phyloP scores from a whole-genome alignment of 2,888 invertebrate genomes.

The Syrphus vitripennis region DNA sequence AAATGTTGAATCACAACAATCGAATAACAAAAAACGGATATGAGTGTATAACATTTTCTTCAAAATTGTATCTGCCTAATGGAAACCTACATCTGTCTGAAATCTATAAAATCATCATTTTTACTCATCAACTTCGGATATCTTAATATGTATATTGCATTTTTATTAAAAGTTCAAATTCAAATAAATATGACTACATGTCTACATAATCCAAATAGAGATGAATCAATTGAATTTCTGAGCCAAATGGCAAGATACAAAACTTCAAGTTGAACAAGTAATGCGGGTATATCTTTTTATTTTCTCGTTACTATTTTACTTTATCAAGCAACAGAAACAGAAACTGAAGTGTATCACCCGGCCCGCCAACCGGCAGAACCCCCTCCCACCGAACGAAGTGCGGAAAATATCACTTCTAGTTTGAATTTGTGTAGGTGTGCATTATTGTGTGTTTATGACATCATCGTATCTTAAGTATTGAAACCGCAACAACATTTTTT shows the following conservation, averaged over 20 bases:
- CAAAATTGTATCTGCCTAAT: neutral
- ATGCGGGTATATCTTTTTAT: neutral
- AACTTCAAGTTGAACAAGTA: constrained; percentile 54
- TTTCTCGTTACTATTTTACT: neutral
- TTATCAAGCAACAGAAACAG: neutral
- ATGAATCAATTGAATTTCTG: constrained; percentile 17
- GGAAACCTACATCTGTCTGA: neutral
- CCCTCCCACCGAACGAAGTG: too few relatives aligned
- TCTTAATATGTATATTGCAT: neutral
- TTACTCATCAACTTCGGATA: neutral
- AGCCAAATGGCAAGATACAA: neutral
- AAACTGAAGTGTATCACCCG: neutral
- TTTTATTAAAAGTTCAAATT: neutral
- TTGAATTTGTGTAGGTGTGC: constrained; percentile 54
- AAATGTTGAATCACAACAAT: neutral
- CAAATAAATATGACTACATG: neutral
- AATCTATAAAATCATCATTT: neutral
- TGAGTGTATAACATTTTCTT: neutral
- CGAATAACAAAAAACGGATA: neutral
- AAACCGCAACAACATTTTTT: neutral
- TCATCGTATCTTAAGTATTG: constrained; percentile 29
- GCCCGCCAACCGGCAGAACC: neutral
- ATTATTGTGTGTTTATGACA: constrained; percentile 56
- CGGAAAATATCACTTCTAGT: constrained; percentile 48
- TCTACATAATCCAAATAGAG: constrained; percentile 1